Evolutionary conservation across 2,797 vertebrate species (phyloP).

Genomic region (Thripadectes ignobilis): DNA sequence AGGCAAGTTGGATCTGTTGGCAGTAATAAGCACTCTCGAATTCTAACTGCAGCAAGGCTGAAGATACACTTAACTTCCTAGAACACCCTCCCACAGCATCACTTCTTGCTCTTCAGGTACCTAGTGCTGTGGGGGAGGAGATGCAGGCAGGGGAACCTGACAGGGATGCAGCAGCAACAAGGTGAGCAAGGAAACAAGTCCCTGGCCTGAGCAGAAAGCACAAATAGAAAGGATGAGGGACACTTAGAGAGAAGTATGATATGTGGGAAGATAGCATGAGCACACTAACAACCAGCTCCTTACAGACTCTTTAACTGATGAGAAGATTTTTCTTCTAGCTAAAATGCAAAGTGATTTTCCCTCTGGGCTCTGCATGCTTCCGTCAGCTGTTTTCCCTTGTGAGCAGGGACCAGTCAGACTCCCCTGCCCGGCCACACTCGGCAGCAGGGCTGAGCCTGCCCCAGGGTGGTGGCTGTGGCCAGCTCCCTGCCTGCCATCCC

Average conservation of each 20-base stretch:
- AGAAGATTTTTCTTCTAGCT: neutral
- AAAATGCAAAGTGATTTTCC: neutral
- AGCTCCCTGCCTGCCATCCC: fast-evolving
- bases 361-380: neutral
- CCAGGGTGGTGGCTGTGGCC: fast-evolving
- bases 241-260: neutral
- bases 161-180: neutral
- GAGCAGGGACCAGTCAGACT: neutral
- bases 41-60: neutral
- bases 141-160: neutral
- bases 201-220: neutral
- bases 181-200: neutral
- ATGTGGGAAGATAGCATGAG: neutral
- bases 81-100: neutral
- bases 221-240: neutral
- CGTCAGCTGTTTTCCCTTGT: neutral
- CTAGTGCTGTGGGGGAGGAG: neutral
- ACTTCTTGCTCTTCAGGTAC: neutral
- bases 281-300: neutral
- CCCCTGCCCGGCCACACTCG: fast-evolving
- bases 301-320: neutral
- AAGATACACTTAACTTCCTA: neutral
- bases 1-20: neutral
- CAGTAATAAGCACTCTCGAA: neutral
- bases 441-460: fast-evolving